These are phyloP conservation scores for Drosophila barbarae DNA, from an alignment of 2,888 invertebrate genomes.

Conservation along the genomic window DNA sequence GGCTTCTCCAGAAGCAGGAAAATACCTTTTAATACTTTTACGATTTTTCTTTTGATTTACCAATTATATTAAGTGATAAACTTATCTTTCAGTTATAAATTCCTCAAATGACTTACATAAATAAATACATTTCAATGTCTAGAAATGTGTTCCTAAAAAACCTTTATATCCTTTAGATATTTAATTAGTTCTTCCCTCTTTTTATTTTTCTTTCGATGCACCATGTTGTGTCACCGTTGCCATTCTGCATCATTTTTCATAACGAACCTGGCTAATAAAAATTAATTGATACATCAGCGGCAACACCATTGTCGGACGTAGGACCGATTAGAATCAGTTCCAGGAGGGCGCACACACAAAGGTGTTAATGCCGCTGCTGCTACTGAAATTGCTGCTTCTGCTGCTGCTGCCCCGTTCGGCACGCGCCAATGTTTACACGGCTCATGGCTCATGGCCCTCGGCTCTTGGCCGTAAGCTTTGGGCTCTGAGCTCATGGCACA, in stretches of 20 bases:
- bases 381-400: conserved; percentile 43
- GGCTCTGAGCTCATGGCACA: conserved; percentile 8
- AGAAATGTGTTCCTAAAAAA: neutral
- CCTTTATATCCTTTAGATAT: neutral
- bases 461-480: conserved; percentile 3
- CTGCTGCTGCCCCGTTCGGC: conserved; percentile 54
- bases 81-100: neutral
- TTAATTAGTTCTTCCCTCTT: neutral
- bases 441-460: conserved; percentile 56
- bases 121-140: neutral
- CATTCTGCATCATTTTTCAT: conserved; percentile 59
- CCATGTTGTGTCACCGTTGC: conserved; percentile 24
- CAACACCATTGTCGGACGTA: conserved; percentile 62
- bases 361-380: conserved; percentile 52
- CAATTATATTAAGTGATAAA: neutral
- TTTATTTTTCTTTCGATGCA: neutral
- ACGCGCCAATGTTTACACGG: conserved; percentile 76
- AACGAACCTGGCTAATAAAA: conserved; percentile 62
- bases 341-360: conserved; percentile 71
- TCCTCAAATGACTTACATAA: neutral
- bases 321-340: conserved; percentile 70
- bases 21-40: no score
- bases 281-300: conserved; percentile 73
- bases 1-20: no score
- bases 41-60: neutral